Conservation (phyloP, 2,113 vertebrate genomes). For the Tyto alba region DNA sequence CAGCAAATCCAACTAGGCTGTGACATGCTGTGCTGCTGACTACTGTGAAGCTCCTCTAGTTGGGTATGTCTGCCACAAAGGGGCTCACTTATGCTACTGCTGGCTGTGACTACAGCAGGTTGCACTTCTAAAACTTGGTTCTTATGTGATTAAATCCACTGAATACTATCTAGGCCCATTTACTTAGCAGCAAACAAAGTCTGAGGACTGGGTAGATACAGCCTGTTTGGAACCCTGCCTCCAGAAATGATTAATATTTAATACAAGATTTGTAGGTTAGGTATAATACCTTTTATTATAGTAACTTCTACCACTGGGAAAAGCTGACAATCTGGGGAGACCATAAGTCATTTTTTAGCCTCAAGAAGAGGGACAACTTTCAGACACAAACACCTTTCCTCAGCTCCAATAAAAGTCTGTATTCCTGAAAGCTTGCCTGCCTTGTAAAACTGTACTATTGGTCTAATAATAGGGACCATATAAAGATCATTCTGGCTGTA, state of each 20-base stretch:
- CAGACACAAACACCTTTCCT: not conserved
- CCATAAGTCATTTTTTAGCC: not conserved
- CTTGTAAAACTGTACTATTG: not conserved
- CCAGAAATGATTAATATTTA: not conserved
- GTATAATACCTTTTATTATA: not conserved
- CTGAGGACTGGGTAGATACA: not conserved
- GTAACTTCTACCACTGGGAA: not conserved
- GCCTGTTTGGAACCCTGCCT: not conserved
- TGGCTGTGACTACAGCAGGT: not conserved
- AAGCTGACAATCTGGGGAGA: not conserved
- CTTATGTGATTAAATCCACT: not conserved
- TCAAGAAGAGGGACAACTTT: not conserved
- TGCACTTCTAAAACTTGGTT: not conserved
- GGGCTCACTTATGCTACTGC: accelerated
- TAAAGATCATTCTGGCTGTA: not conserved
- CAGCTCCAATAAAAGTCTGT: not conserved
- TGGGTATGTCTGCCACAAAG: not conserved
- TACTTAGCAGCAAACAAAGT: not conserved
- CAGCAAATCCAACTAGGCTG: not conserved
- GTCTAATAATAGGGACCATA: not conserved
- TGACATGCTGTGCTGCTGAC: not conserved
- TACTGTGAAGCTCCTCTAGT: accelerated
- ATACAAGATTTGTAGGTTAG: not conserved
- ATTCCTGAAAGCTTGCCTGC: not conserved
- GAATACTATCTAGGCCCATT: not conserved